Base-by-base conservation (phyloP, 2,113 vertebrate genomes). In the Macheiramphus alcinus region DNA sequence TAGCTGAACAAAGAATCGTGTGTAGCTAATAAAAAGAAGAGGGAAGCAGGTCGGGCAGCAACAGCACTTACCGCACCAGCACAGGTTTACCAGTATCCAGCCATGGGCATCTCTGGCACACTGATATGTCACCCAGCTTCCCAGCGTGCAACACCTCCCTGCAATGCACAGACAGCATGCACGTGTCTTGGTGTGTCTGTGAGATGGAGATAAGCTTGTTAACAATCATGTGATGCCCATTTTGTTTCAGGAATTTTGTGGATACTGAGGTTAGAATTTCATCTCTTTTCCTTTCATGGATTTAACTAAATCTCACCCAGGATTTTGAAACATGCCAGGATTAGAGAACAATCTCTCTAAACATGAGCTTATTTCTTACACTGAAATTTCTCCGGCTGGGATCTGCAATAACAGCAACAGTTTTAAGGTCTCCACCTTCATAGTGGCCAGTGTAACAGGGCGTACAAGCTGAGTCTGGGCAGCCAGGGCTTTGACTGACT, bases 241-340 rank as follows among this genome's bases (percentile, higher is more conserved):
- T 85, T 78, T 47, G 20, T 47, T 72, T 71, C 76, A 67, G 70
- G 81, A 93, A 71, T 88, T 84, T 75, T 95, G 85, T 50, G 27
- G 61, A 68, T 55, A 25, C 34, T 25, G 32, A 92, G 70, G 85
- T 72, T 91, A 85, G 56, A 82, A 88, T 93, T 94, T 82, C 17
- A 85, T 65, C 34, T 72, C 70, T 88, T 90, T 78, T 92, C 20
- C 29, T 82, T 94, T 93, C 66, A 61, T 48, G 74, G 88, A 84
- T 91, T 97, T 93, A 88, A 68, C 66, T 93, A 92, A 94, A 94
- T 87, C 95, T 95, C 90, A 93, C 29, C 26, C 71, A 94, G 74
- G 62, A 90, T 96, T 96, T 92, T 80, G 62, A 94, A 93, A 90
- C 58, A 62, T 56, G 16, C 52, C 38, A 45, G 56, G 66, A 93